These are phyloP conservation scores for Drosophila mercatorum DNA, from an alignment of 2,888 invertebrate genomes.

Conservation along the genomic window DNA sequence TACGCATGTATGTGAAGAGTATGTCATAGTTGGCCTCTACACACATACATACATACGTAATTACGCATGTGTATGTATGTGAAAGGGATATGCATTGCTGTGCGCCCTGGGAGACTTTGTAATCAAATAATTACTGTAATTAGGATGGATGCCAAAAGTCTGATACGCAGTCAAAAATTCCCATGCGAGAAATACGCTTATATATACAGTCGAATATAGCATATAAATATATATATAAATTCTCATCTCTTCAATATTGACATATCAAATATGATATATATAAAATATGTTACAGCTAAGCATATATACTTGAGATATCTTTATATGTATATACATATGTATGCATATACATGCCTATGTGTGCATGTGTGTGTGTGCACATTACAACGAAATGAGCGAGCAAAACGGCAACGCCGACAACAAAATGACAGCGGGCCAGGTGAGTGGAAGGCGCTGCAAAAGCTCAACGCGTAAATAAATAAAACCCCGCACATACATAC, in stretches of 20 bases:
- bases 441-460: constrained; percentile 63
- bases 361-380: constrained; percentile 27
- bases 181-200: constrained; percentile 9
- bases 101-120: constrained; percentile 76
- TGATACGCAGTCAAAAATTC: constrained; percentile 22
- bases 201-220: neutral
- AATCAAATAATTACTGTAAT: constrained; percentile 79
- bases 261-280: constrained; percentile 64
- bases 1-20: constrained; percentile 7
- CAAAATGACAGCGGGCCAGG: constrained; percentile 70
- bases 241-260: constrained; percentile 62
- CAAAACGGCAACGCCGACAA: constrained; percentile 67
- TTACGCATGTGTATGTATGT: constrained; percentile 8
- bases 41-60: neutral
- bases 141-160: constrained; percentile 58
- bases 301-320: constrained; percentile 1
- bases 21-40: constrained; percentile 16
- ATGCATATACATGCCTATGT: constrained; percentile 1
- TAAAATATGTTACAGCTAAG: constrained; percentile 35
- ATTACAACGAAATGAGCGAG: constrained; percentile 77
- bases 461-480: constrained; percentile 76
- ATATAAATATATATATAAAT: neutral
- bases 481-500: constrained; percentile 34
- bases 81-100: constrained; percentile 43
- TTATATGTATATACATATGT: neutral